Conservation (phyloP, 2,797 vertebrate genomes). For the Poeciliopsis turneri region DNA sequence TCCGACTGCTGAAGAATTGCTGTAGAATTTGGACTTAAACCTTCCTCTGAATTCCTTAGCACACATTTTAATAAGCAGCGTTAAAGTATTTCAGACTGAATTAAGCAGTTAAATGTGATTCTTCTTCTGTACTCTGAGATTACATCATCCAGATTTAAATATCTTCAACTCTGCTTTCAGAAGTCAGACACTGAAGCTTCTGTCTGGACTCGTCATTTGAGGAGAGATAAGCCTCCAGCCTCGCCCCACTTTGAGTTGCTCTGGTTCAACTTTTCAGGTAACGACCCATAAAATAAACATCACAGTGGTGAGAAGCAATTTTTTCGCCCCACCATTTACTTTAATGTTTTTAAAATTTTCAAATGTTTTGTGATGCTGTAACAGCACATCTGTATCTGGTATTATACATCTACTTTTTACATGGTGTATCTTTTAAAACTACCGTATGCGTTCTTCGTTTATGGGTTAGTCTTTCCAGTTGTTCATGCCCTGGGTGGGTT, state of each 20-base stretch:
- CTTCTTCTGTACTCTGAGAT: background rate
- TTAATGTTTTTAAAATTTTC: background rate
- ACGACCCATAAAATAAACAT: background rate
- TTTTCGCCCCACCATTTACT: background rate
- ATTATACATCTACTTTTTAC: background rate
- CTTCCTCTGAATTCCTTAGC: background rate
- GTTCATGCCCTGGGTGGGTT: background rate
- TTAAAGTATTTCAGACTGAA: background rate
- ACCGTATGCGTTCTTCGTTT: background rate
- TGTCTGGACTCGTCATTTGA: background rate
- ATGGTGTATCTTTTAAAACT: background rate
- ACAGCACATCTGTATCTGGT: background rate
- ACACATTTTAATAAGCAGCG: background rate
- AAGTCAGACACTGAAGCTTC: background rate
- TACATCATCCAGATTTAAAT: background rate
- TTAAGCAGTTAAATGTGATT: background rate
- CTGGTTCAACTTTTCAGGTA: background rate
- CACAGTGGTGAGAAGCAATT: background rate
- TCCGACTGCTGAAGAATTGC: background rate
- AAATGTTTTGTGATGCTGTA: background rate
- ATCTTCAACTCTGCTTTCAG: background rate
- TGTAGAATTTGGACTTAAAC: background rate
- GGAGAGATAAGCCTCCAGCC: background rate
- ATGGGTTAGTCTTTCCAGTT: no score
- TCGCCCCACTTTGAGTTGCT: background rate